phyloP scores from a whole-genome alignment of 2,888 invertebrate species.

The Nemurella pictetii region DNA sequence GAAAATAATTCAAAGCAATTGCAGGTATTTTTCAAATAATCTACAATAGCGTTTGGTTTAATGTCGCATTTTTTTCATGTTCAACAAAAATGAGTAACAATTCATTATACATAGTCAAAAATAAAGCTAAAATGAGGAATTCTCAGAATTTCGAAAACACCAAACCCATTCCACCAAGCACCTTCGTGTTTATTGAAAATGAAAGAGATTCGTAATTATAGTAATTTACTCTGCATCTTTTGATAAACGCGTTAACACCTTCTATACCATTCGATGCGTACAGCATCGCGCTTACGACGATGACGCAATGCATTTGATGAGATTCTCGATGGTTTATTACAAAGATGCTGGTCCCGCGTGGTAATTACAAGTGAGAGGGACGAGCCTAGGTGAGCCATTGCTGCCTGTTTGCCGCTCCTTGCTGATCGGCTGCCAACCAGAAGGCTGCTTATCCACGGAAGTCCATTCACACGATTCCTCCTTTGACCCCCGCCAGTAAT shows the following conservation, averaged over 20 bases:
- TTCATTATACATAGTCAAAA: neutral
- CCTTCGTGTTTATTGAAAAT: neutral
- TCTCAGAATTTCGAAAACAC: neutral
- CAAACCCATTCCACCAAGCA: neutral
- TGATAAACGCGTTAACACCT: neutral
- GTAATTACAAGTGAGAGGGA: neutral
- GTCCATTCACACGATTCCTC: neutral
- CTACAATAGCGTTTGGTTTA: too few relatives aligned
- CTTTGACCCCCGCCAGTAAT: conserved; percentile 9
- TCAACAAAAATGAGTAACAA: neutral
- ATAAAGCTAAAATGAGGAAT: neutral
- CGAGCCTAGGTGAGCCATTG: neutral
- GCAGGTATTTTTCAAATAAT: too few relatives aligned
- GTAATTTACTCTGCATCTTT: neutral
- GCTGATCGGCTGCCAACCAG: neutral
- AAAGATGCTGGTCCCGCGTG: neutral
- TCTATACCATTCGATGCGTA: neutral
- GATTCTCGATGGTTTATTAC: neutral
- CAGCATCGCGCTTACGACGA: neutral
- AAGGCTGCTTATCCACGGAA: neutral
- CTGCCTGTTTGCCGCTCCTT: neutral
- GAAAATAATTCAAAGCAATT: too few relatives aligned
- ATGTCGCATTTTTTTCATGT: neutral
- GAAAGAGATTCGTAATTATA: neutral
- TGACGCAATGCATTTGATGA: neutral